phyloP scores from a whole-genome alignment of 1,140 invertebrate genomes.

The Triops cancriformis region DNA sequence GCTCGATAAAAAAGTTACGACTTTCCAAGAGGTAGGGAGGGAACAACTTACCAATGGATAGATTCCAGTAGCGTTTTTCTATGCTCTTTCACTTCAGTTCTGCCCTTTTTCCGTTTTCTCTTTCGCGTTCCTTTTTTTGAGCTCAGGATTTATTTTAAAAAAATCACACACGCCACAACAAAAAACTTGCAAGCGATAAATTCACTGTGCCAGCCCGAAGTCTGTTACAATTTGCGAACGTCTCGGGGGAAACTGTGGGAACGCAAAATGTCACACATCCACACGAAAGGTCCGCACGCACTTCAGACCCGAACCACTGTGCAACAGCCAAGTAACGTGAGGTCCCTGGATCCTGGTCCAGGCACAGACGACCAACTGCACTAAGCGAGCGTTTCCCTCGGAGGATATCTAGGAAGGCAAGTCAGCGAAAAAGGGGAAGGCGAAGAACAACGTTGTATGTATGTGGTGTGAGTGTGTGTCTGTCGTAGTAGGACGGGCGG shows the following conservation, averaged over 20 bases:
- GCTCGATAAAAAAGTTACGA: slow-evolving; percentile 10
- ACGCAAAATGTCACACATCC: neutral
- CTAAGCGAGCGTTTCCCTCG: neutral
- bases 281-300: neutral
- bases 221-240: no score
- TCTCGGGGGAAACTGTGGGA: neutral
- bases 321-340: neutral
- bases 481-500: neutral
- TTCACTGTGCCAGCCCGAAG: no score
- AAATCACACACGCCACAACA: no score
- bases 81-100: neutral
- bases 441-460: neutral
- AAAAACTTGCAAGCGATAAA: no score
- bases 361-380: slow-evolving; percentile 8
- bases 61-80: slow-evolving; percentile 7
- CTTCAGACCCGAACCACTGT: neutral
- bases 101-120: neutral
- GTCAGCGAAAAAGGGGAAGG: neutral
- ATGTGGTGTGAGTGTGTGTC: neutral
- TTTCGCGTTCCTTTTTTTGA: no score
- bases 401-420: neutral
- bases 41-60: slow-evolving; percentile 5
- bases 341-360: neutral
- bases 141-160: no score
- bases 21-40: slow-evolving; percentile 12